Base-by-base conservation (phyloP, 2,797 vertebrate species). In the Malacoctenus gilli region DNA sequence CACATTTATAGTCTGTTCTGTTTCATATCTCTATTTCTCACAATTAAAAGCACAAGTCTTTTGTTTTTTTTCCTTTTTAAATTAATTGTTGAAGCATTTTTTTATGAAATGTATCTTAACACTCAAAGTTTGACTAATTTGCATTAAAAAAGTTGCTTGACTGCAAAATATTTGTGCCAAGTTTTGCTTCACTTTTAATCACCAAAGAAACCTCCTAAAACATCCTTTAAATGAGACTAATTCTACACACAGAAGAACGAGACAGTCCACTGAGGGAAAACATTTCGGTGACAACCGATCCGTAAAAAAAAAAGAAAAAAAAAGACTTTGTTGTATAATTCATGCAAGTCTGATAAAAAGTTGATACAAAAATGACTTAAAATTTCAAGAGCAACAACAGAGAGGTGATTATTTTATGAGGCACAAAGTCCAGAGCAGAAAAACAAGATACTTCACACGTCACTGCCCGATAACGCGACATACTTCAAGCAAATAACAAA, bases 291-390 rank as follows among this genome's bases (percentile, higher is more conserved):
- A 40, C 36, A 48, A 51, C 19, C 37, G 28, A 61, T 9, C 15
- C 30, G 31, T 19, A 34, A 11, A 3, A n/a, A n/a, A n/a, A n/a
- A n/a, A n/a, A n/a, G n/a, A n/a, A n/a, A n/a, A n/a, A n/a, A n/a
- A 39, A 60, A 30, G 7, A 36, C 20, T 68, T 46, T 38, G 50
- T 16, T 49, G 20, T 22, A 31, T 25, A 63, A 56, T 20, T 54
- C 11, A 60, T 43, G 22, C 2, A 21, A 50, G 25, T 20, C 9
- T 38, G 14, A 55, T 7, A 23, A 49, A 40, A 39, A 52, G 10
- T n/a, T n/a, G n/a, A n/a, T n/a, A n/a, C n/a, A n/a, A n/a, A n/a
- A n/a, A n/a, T n/a, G n/a, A n/a, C n/a, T n/a, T n/a, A 35, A 42
- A 4, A 59, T 41, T 53, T 54, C 20, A 14, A 5, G 8, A 14